Conservation (phyloP, 2,888 invertebrate species). For the Leptinotarsa rubiginosa region DNA sequence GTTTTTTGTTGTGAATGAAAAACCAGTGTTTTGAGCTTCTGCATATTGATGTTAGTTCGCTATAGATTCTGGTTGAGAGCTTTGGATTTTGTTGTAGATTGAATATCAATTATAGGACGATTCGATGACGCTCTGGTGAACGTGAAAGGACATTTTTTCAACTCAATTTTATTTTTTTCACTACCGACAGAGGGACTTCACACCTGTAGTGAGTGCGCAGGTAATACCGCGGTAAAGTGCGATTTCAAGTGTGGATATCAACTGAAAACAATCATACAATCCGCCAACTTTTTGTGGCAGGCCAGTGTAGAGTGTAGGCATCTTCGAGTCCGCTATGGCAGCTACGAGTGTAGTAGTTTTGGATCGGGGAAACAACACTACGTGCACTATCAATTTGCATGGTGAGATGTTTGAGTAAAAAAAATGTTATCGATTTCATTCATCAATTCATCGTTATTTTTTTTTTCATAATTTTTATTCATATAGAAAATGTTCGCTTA, state of each 20-base stretch:
- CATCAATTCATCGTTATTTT: not conserved
- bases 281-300: constrained; percentile 62
- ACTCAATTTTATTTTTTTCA: constrained; percentile 53
- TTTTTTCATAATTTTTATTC: constrained; percentile 18
- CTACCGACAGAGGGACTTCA: constrained; percentile 63
- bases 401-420: constrained; percentile 72
- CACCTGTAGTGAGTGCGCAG: constrained; percentile 64
- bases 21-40: constrained; percentile 64
- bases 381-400: constrained; percentile 95
- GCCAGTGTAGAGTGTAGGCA: constrained; percentile 54
- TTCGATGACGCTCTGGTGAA: constrained; percentile 4
- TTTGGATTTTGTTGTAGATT: constrained; percentile 38
- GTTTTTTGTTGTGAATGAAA: constrained; percentile 65
- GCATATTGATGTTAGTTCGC: constrained; percentile 55
- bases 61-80: constrained; percentile 47
- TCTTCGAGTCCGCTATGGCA: constrained; percentile 68
- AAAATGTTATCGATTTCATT: constrained; percentile 30
- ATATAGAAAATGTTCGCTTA: constrained; percentile 34
- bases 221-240: constrained; percentile 60
- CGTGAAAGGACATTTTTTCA: constrained; percentile 43
- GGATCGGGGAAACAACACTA: constrained; percentile 96
- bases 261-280: constrained; percentile 51
- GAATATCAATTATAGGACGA: not conserved
- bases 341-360: constrained; percentile 94
- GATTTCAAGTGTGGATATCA: constrained; percentile 57